These are phyloP conservation scores for Leptoclinus maculatus DNA, from an alignment of 2,797 vertebrate genomes.

Conservation along the genomic window DNA sequence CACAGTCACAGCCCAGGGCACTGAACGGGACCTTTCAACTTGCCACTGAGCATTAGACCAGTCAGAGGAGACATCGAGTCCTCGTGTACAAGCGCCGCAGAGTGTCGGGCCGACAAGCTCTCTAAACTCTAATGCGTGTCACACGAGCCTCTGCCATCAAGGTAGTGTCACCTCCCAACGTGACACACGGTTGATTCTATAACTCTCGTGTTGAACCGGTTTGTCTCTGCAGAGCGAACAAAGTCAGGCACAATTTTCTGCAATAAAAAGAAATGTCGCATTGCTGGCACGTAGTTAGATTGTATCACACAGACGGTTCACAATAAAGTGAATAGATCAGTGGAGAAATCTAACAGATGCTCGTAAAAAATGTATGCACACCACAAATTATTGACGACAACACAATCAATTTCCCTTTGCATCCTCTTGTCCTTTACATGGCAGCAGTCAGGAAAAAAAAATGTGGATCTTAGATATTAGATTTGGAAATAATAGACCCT, in stretches of 20 bases:
- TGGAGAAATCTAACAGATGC: background rate
- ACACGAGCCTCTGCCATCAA: conserved; percentile 29
- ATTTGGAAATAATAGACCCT: conserved; percentile 2
- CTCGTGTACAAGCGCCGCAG: conserved; percentile 24
- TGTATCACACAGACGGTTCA: background rate
- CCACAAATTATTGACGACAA: background rate
- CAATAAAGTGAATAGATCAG: background rate
- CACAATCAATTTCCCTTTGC: background rate
- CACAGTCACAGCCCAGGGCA: conserved; percentile 39
- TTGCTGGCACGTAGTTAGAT: background rate
- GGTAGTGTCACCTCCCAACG: conserved; percentile 29
- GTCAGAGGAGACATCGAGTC: conserved; percentile 44
- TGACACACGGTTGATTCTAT: conserved; percentile 12
- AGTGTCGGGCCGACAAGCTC: conserved; percentile 28
- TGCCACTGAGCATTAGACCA: conserved; percentile 69
- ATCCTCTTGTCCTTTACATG: background rate
- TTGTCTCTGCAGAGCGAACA: background rate
- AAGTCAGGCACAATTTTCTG: background rate
- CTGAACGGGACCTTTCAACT: conserved; percentile 66
- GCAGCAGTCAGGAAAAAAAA: background rate
- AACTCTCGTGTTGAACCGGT: background rate
- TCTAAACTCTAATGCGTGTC: conserved; percentile 52
- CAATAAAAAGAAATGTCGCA: background rate
- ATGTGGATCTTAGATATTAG: background rate
- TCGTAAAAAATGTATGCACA: background rate